Evolutionary conservation across 2,113 vertebrate species (phyloP).

Genomic region (Esox niger): DNA sequence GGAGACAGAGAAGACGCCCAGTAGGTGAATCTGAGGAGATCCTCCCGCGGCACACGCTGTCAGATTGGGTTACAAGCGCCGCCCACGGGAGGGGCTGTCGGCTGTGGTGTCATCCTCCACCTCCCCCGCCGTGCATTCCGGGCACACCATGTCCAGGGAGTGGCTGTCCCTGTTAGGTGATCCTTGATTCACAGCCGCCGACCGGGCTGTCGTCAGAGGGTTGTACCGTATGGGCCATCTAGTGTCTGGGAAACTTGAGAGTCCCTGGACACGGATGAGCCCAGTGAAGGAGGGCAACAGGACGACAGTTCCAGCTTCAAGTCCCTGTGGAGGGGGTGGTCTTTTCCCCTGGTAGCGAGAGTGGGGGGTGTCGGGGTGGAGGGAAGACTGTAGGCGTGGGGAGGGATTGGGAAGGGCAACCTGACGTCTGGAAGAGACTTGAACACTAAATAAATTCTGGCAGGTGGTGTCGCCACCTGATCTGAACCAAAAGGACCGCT

Average conservation of each 20-base stretch:
- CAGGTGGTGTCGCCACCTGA: conserved; percentile 72
- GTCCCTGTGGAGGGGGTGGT: conserved; percentile 51
- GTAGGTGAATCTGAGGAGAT: conserved; percentile 23
- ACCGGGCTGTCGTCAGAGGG: conserved; percentile 71
- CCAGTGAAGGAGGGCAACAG: conserved; percentile 46
- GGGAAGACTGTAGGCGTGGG: conserved; percentile 36
- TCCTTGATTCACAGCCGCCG: conserved; percentile 68
- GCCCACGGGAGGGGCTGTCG: conserved; percentile 41
- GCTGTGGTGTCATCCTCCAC: conserved; percentile 48
- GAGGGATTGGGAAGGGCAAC: conserved; percentile 63
- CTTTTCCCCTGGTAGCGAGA: conserved; percentile 45
- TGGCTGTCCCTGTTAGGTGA: conserved; percentile 52
- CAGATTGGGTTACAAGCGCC: conserved; percentile 44
- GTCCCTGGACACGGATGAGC: conserved; percentile 58
- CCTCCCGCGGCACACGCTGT: conserved; percentile 14
- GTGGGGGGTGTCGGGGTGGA: conserved; percentile 10
- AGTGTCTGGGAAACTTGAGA: conserved; percentile 73
- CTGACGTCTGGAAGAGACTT: conserved; percentile 62
- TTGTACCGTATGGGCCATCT: conserved; percentile 44
- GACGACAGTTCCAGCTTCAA: conserved; percentile 11
- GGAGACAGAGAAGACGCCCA: not conserved
- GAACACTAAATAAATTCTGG: conserved; percentile 82
- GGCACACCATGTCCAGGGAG: conserved; percentile 56
- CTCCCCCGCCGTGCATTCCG: conserved; percentile 56
- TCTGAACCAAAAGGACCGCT: conserved; percentile 71